Percentiles rank a stretch among this genome's conserved stretches.
Conservation (phyloP, 2,888 invertebrate species). For the Lasioglossum villosulum region DNA sequence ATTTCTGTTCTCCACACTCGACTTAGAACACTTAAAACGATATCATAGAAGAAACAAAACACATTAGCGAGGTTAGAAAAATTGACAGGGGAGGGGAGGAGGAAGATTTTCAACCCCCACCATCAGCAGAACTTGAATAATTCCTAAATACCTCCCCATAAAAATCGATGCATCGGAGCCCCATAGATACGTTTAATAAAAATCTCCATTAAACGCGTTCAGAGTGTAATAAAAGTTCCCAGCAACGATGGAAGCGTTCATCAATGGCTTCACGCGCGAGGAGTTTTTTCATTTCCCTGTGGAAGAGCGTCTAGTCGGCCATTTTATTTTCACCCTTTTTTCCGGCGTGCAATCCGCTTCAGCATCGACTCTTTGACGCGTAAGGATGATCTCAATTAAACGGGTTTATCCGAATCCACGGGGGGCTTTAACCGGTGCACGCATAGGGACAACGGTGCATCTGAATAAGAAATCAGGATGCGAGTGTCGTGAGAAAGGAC, state of each 20-base stretch:
- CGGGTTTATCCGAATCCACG: conserved; percentile 80
- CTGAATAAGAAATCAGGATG: conserved; percentile 78
- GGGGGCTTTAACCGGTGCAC: conserved; percentile 77
- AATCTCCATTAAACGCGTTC: background rate
- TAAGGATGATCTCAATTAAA: conserved; percentile 81
- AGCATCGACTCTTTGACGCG: conserved; percentile 70
- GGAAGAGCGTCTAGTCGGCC: background rate
- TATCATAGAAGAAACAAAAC: too few species aligned
- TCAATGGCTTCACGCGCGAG: background rate
- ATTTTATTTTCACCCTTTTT: conserved; percentile 22
- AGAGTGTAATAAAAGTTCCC: background rate
- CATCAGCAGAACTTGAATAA: background rate
- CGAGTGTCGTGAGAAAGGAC: conserved; percentile 75
- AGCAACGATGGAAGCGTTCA: background rate
- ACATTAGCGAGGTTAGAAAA: background rate
- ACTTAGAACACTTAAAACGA: too few species aligned
- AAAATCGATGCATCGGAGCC: background rate
- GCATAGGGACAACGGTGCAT: conserved; percentile 67
- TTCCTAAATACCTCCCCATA: background rate
- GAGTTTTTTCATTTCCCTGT: background rate
- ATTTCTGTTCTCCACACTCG: too few species aligned
- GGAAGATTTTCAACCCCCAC: background rate
- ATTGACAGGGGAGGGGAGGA: too few species aligned
- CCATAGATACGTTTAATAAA: background rate
- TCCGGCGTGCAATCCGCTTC: conserved; percentile 47